These are phyloP conservation scores for Leptopilina clavipes DNA, from an alignment of 1,140 invertebrate species.

Conservation along the genomic window DNA sequence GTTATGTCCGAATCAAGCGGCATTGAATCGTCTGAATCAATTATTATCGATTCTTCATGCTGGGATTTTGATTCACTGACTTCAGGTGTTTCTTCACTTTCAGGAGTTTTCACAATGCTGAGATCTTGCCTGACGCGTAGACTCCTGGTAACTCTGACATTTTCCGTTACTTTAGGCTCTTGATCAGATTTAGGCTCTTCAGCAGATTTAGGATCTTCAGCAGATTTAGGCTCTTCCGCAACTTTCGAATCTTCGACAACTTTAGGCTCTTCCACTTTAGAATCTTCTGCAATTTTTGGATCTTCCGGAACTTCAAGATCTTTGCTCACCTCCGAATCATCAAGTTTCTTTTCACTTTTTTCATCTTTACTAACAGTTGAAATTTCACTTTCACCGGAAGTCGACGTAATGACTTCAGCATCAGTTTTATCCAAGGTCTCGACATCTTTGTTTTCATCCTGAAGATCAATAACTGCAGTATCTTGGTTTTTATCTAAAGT, in stretches of 20 bases:
- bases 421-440: too few relatives aligned
- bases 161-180: background rate
- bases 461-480: background rate
- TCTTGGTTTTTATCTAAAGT: background rate
- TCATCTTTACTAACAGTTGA: slow-evolving; percentile 15
- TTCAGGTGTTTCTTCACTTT: background rate
- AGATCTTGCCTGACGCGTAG: background rate
- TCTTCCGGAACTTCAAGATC: slow-evolving; percentile 31
- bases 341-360: too few relatives aligned
- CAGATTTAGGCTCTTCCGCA: too few relatives aligned
- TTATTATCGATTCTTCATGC: slow-evolving; percentile 43
- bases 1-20: slow-evolving; percentile 62
- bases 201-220: background rate
- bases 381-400: slow-evolving; percentile 40
- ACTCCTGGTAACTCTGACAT: background rate
- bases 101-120: background rate
- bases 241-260: too few relatives aligned
- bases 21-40: slow-evolving; percentile 64
- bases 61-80: slow-evolving; percentile 40
- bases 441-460: too few relatives aligned
- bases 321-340: too few relatives aligned
- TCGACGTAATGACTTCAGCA: too few relatives aligned
- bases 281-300: background rate
- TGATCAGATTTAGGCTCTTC: background rate
- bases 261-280: too few relatives aligned